A percentile compares a stretch with the other conserved stretches of the same genome.
Evolutionary conservation across 2,888 invertebrate genomes (phyloP).

Genomic region (Dendrolimus houi): DNA sequence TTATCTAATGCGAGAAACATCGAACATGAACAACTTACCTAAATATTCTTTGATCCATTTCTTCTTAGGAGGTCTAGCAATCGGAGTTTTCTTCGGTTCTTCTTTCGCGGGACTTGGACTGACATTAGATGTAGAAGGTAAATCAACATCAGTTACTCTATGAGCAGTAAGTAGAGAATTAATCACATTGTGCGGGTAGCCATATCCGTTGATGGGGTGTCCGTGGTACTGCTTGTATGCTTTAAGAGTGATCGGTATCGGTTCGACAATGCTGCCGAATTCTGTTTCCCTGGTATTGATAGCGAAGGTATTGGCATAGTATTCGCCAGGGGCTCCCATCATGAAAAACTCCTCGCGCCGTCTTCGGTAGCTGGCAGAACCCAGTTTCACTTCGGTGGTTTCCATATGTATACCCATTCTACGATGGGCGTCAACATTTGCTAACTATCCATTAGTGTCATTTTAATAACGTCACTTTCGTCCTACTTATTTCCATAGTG

Average conservation of each 20-base stretch:
- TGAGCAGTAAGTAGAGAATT: conserved; percentile 33
- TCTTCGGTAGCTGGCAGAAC: conserved; percentile 50
- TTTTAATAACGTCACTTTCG: conserved; percentile 32
- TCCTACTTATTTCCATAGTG: conserved; percentile 30
- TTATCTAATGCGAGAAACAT: background rate
- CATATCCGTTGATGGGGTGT: conserved; percentile 38
- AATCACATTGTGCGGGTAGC: conserved; percentile 30
- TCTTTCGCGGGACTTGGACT: conserved; percentile 33
- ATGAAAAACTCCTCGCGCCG: conserved; percentile 42
- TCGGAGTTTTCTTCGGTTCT: conserved; percentile 35
- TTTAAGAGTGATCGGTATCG: conserved; percentile 56
- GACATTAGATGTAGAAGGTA: conserved; percentile 32
- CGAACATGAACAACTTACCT: conserved; percentile 52
- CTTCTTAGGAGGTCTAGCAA: conserved; percentile 78
- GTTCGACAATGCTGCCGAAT: conserved; percentile 57
- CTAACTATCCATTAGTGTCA: conserved; percentile 41
- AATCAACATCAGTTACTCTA: conserved; percentile 29
- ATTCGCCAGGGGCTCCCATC: conserved; percentile 54
- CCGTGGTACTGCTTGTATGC: conserved; percentile 44
- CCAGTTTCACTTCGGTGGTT: conserved; percentile 61
- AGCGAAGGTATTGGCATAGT: conserved; percentile 49
- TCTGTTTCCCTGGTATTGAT: conserved; percentile 63
- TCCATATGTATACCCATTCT: conserved; percentile 75
- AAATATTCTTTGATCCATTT: conserved; percentile 84
- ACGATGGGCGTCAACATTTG: conserved; percentile 36